Evolutionary conservation across 2,888 invertebrate species (phyloP).

Genomic region (Andrena trimmerana): DNA sequence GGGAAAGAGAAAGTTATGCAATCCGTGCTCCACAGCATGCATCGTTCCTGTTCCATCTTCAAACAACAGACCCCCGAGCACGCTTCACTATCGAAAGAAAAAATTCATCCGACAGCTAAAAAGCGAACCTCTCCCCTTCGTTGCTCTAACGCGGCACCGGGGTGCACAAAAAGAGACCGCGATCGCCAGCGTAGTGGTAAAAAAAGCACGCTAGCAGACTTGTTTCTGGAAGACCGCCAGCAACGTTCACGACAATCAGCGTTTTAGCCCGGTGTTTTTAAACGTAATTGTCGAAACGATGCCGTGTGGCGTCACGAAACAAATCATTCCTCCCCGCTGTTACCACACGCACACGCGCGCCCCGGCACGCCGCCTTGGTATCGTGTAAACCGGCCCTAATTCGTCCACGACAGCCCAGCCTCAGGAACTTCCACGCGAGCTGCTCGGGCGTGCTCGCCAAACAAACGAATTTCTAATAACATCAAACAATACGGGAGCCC

Average conservation of each 20-base stretch:
- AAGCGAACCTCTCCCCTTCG: not conserved
- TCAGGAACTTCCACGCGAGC: constrained; percentile 9
- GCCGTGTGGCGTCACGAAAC: constrained; percentile 14
- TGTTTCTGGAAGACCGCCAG: not conserved
- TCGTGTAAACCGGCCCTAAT: constrained; percentile 28
- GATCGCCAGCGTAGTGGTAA: not conserved
- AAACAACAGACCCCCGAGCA: not conserved
- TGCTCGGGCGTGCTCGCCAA: constrained; percentile 28
- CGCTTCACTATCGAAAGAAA: not conserved
- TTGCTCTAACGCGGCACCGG: not conserved
- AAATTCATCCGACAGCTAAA: not conserved
- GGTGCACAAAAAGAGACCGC: not conserved
- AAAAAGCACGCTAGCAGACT: not conserved
- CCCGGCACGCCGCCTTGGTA: not conserved
- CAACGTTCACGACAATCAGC: not conserved
- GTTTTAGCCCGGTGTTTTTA: not conserved
- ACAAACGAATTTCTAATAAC: constrained; percentile 53
- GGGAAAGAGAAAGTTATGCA: not conserved
- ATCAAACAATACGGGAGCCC: constrained; percentile 42
- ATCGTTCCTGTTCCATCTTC: not conserved
- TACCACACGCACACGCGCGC: not conserved
- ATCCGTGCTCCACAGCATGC: not conserved
- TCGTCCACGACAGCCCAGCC: not conserved
- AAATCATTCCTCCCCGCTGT: not conserved
- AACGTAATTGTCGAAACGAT: constrained; percentile 22